Evolutionary conservation across 2,797 vertebrate genomes (phyloP).

Genomic region (Anomalospiza imberbis): DNA sequence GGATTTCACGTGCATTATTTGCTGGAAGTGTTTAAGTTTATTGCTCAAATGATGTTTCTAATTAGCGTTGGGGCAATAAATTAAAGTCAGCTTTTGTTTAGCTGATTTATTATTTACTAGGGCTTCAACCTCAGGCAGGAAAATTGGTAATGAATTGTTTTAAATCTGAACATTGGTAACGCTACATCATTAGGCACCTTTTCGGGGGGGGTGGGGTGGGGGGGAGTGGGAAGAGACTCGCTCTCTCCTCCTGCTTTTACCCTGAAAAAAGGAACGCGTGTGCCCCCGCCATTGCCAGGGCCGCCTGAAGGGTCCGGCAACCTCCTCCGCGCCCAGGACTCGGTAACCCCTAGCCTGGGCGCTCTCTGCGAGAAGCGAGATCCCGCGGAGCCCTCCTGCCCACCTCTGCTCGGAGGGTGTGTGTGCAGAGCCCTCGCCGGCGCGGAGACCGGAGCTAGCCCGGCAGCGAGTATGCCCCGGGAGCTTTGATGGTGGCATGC

Average conservation of each 20-base stretch:
- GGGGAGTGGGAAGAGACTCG: neutral
- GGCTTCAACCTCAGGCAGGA: slow-evolving; percentile 67
- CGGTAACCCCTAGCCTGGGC: neutral
- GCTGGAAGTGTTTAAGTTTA: slow-evolving; percentile 83
- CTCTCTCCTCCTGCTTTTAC: neutral
- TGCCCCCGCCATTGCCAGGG: neutral
- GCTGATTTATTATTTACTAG: slow-evolving; percentile 80
- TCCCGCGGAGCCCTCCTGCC: neutral
- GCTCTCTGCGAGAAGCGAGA: neutral
- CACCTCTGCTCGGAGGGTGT: neutral
- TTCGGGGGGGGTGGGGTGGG: neutral
- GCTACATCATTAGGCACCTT: slow-evolving; percentile 52
- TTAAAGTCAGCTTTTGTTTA: slow-evolving; percentile 79
- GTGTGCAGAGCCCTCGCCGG: neutral
- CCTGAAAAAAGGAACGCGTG: neutral
- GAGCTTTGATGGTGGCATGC: neutral
- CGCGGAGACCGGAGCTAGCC: neutral
- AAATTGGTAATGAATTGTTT: slow-evolving; percentile 74
- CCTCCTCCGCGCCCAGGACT: neutral
- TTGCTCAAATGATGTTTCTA: slow-evolving; percentile 81
- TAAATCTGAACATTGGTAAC: slow-evolving; percentile 68
- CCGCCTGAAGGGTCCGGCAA: neutral
- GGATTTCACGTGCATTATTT: slow-evolving; percentile 64
- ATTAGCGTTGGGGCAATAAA: slow-evolving; percentile 78
- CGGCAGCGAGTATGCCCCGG: neutral